Conservation (phyloP, 2,113 vertebrate species). For the Cochlearius cochlearius region DNA sequence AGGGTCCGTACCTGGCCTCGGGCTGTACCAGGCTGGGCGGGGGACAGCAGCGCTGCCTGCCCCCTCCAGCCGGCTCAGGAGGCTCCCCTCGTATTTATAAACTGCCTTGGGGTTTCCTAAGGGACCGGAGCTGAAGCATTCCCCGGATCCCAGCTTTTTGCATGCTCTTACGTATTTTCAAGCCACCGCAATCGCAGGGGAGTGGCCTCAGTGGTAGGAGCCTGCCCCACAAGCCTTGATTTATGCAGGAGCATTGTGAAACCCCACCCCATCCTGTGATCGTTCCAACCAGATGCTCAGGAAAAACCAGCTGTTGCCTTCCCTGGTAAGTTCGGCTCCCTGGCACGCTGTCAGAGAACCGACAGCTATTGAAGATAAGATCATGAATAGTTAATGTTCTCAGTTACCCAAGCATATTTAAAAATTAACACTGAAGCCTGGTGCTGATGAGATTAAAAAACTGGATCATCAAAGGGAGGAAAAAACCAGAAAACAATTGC, state of each 20-base stretch:
- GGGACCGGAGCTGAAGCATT: not conserved
- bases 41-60: too few relatives aligned
- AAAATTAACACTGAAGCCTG: constrained; percentile 55
- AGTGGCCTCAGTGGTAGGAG: fast-evolving
- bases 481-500: constrained; percentile 39
- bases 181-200: not conserved
- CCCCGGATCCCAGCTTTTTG: not conserved
- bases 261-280: not conserved
- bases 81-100: not conserved
- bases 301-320: constrained; percentile 31
- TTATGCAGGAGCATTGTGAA: not conserved
- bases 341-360: not conserved
- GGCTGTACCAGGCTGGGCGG: not conserved
- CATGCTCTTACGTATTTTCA: not conserved
- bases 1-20: not conserved
- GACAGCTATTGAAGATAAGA: constrained; percentile 3
- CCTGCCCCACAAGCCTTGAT: not conserved
- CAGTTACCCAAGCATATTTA: constrained; percentile 57
- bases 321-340: not conserved
- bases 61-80: not conserved
- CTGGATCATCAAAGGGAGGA: constrained; percentile 49
- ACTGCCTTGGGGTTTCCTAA: fast-evolving
- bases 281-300: not conserved
- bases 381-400: constrained; percentile 45
- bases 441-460: constrained; percentile 38